A percentile compares a stretch with the other conserved stretches of the same genome.
Evolutionary conservation across 2,797 vertebrate genomes (phyloP).

Genomic region (Hypotaenidia okinawae): DNA sequence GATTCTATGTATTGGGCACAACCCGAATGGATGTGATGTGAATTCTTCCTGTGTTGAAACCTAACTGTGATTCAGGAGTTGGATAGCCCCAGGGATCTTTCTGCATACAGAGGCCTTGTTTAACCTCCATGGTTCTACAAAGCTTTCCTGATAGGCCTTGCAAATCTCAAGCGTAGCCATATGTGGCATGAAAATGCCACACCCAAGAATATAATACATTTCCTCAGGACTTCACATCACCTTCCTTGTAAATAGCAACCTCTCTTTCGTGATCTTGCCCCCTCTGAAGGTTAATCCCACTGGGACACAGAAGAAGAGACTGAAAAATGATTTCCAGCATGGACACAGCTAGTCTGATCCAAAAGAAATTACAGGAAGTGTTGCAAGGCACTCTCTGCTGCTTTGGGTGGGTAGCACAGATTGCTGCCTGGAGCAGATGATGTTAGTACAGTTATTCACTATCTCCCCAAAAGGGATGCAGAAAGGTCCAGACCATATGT

Average conservation of each 20-base stretch:
- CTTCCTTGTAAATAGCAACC: background rate
- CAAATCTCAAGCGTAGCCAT: background rate
- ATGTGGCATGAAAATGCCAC: background rate
- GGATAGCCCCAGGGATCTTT: background rate
- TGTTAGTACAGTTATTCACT: background rate
- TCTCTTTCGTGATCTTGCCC: background rate
- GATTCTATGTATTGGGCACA: background rate
- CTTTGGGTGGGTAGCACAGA: background rate
- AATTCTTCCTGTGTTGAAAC: background rate
- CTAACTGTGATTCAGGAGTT: background rate
- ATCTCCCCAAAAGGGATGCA: background rate
- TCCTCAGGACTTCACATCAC: background rate
- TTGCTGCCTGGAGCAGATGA: background rate
- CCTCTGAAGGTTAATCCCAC: background rate
- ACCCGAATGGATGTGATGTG: background rate
- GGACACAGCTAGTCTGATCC: background rate
- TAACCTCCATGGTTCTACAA: background rate
- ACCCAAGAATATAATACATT: background rate
- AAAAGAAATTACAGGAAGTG: background rate
- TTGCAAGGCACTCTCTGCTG: background rate
- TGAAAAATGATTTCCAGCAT: background rate
- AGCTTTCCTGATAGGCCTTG: background rate
- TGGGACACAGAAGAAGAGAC: background rate
- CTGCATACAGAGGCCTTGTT: background rate
- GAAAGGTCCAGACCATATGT: background rate